phyloP scores from a whole-genome alignment of 2,888 invertebrate species.

The Bibio marci region DNA sequence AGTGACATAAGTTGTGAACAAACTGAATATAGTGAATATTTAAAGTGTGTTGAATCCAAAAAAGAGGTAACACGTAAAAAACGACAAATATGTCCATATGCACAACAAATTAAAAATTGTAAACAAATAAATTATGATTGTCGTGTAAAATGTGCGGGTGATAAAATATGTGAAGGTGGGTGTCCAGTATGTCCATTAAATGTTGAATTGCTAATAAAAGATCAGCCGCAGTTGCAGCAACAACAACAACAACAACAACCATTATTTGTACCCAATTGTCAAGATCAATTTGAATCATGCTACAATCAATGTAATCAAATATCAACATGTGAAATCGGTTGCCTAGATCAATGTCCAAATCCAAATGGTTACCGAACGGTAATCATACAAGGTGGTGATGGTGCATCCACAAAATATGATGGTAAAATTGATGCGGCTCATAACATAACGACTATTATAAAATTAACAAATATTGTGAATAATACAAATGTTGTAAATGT shows the following conservation, averaged over 20 bases:
- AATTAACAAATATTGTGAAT: slow-evolving; percentile 9
- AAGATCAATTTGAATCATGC: background rate
- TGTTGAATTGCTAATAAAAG: background rate
- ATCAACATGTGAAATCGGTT: background rate
- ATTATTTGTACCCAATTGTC: background rate
- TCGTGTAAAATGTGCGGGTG: background rate
- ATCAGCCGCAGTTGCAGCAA: background rate
- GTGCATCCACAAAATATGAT: slow-evolving; percentile 3
- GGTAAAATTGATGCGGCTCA: slow-evolving; percentile 4
- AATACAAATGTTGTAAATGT: slow-evolving; percentile 10
- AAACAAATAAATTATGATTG: background rate
- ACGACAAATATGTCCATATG: background rate
- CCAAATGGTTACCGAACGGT: background rate
- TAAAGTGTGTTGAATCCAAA: background rate
- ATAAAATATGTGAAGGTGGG: background rate
- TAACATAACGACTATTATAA: slow-evolving; percentile 11
- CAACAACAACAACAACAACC: background rate
- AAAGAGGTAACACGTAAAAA: background rate
- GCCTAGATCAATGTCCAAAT: background rate
- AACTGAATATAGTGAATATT: background rate
- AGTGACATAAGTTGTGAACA: slow-evolving; percentile 15
- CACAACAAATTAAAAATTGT: background rate
- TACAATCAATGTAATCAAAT: background rate
- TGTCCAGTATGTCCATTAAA: slow-evolving; percentile 9
- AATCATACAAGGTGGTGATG: slow-evolving; percentile 7